These are phyloP conservation scores for Habropoda laboriosa DNA, from an alignment of 1,140 invertebrate species.

Conservation along the genomic window DNA sequence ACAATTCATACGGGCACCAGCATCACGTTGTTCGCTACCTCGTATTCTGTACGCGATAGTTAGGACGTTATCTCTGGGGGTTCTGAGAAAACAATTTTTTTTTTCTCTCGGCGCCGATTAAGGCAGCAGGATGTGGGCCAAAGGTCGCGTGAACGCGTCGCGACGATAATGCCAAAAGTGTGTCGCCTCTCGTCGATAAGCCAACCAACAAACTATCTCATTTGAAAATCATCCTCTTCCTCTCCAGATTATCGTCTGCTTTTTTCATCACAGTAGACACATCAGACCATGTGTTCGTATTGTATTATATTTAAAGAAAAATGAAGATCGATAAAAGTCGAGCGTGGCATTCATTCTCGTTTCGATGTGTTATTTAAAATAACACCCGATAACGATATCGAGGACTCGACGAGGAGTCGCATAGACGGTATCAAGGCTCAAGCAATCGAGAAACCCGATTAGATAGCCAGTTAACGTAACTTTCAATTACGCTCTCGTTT, in stretches of 20 bases:
- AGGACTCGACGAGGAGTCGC: neutral
- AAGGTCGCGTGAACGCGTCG: conserved; percentile 32
- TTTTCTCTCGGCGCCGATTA: conserved; percentile 26
- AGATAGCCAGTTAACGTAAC: neutral
- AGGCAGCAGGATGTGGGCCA: conserved; percentile 56
- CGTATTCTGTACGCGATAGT: conserved; percentile 9
- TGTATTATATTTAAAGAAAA: no score
- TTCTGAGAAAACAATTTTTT: conserved; percentile 59
- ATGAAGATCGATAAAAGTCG: neutral
- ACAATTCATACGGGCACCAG: conserved; percentile 54
- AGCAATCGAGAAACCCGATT: neutral
- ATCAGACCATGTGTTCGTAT: no score
- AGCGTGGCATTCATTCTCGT: neutral
- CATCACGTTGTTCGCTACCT: conserved; percentile 12
- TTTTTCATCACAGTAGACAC: no score
- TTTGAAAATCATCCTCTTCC: neutral
- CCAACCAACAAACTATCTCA: neutral
- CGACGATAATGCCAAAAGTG: conserved; percentile 7
- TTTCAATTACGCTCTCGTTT: neutral
- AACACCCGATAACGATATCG: neutral
- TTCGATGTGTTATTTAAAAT: neutral
- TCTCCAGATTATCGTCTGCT: no score
- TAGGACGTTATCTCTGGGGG: conserved; percentile 13
- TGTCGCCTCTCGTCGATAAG: neutral
- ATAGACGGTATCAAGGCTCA: neutral